Evolutionary conservation across 2,113 vertebrate genomes (phyloP), one percentile per base, ranked within the genome.

Genomic region (Ceyx cyanopectus): DNA sequence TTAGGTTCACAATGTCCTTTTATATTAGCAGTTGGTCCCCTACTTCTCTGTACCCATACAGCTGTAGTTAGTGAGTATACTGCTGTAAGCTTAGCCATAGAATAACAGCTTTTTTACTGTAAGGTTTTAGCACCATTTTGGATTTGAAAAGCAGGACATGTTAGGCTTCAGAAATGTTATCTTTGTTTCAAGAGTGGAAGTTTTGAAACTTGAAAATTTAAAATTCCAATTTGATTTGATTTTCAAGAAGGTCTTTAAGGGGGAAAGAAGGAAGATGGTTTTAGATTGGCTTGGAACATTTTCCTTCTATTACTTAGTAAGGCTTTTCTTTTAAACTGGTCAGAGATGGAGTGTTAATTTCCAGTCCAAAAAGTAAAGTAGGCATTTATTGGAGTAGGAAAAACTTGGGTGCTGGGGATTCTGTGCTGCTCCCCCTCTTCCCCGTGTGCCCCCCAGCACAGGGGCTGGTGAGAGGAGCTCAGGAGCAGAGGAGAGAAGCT

Each of bases 381-480:
- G 15, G 7, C 48, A 43, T 91, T n/a, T 81, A 69, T 29, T 46
- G 16, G n/a, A 60, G 22, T 29, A 69, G 34, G 27, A 37, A 66
- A 15, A 9, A 37, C 37, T 37, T 37, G 37, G 32, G 13, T 72
- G 34, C 23, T 79, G 58, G 15, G 9, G 17, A 26, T 23, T 60
- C 32, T 0, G 1, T 0, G 0, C 43, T 56, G 51, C 14, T 7
- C 22, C 13, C 14, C 9, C 5, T 84, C 16, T 83, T 51, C 46
- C 12, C 14, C 16, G 24, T 56, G 30, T 30, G 10, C 14, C 17
- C 26, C 16, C 3, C 45, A n/a, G 48, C 57, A 5, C 0, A 0
- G 14, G 41, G 26, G 5, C 22, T 20, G 32, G 24, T 0, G 3
- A 41, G 65, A 51, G 70, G 24, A 78, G 37, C 60, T 51, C 0